Evolutionary conservation across 2,888 invertebrate genomes (phyloP).

Genomic region (Ophion slaviceki): DNA sequence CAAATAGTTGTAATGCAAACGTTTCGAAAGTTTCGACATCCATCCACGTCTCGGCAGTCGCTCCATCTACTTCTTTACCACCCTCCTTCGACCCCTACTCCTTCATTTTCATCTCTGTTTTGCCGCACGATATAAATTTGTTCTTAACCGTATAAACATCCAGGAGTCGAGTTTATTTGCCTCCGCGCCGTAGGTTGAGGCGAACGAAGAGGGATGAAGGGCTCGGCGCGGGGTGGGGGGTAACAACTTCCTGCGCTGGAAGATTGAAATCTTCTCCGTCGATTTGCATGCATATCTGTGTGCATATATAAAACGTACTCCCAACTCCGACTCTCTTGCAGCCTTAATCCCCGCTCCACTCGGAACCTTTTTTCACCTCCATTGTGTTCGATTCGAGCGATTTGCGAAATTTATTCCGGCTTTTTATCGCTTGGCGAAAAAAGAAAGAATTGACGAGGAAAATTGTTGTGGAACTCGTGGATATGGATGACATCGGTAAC

Average conservation of each 20-base stretch:
- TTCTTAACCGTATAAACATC: conserved; percentile 69
- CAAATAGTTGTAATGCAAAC: conserved; percentile 77
- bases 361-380: conserved; percentile 38
- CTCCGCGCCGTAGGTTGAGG: neutral
- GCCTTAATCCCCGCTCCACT: conserved; percentile 29
- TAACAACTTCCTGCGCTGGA: conserved; percentile 50
- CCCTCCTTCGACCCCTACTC: neutral
- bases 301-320: neutral
- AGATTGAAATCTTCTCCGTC: conserved; percentile 59
- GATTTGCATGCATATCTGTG: conserved; percentile 33
- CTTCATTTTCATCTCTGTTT: conserved; percentile 32
- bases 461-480: neutral
- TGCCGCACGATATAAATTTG: conserved; percentile 65
- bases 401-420: conserved; percentile 21
- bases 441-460: conserved; percentile 22
- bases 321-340: conserved; percentile 5
- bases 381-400: conserved; percentile 26
- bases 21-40: conserved; percentile 72
- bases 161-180: conserved; percentile 60
- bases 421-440: conserved; percentile 1
- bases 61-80: conserved; percentile 38
- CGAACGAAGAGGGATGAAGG: neutral
- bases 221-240: neutral
- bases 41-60: conserved; percentile 63
- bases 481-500: conserved; percentile 29